phyloP scores from a whole-genome alignment of 2,797 vertebrate genomes.

The Acanthis flammea region DNA sequence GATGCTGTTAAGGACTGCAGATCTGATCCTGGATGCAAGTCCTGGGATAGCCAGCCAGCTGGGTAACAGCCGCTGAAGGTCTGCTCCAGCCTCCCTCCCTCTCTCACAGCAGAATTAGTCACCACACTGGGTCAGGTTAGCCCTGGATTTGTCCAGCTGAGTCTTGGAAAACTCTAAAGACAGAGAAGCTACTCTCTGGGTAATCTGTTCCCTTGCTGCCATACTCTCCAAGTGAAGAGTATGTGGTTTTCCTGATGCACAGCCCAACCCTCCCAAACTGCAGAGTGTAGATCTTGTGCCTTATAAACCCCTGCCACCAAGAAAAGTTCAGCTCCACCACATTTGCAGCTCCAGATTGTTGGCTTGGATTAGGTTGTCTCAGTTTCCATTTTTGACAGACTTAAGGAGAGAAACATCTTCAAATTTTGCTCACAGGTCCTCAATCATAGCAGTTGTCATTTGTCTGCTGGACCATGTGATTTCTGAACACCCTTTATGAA shows the following conservation, averaged over 20 bases:
- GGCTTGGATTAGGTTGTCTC: not conserved
- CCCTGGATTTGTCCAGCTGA: not conserved
- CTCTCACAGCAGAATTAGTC: not conserved
- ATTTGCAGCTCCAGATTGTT: not conserved
- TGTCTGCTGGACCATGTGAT: not conserved
- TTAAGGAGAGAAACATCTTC: not conserved
- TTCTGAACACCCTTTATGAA: not conserved
- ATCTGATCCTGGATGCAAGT: not conserved
- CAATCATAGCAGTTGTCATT: fast-evolving
- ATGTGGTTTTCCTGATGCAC: not conserved
- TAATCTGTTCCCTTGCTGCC: not conserved
- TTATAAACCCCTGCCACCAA: not conserved
- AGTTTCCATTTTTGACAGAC: not conserved
- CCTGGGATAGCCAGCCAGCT: not conserved
- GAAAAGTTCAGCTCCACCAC: not conserved
- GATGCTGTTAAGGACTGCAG: not conserved
- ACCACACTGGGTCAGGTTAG: not conserved
- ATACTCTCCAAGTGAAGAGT: not conserved
- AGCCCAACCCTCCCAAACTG: not conserved
- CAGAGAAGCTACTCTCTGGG: not conserved
- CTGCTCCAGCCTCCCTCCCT: not conserved
- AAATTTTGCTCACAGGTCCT: not conserved
- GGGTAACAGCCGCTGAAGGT: not conserved
- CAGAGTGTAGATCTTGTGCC: not conserved
- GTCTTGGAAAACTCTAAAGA: not conserved